Evolutionary conservation across 2,113 vertebrate genomes (phyloP), one percentile per base, ranked within the genome.

Genomic region (Clarias batrachus): DNA sequence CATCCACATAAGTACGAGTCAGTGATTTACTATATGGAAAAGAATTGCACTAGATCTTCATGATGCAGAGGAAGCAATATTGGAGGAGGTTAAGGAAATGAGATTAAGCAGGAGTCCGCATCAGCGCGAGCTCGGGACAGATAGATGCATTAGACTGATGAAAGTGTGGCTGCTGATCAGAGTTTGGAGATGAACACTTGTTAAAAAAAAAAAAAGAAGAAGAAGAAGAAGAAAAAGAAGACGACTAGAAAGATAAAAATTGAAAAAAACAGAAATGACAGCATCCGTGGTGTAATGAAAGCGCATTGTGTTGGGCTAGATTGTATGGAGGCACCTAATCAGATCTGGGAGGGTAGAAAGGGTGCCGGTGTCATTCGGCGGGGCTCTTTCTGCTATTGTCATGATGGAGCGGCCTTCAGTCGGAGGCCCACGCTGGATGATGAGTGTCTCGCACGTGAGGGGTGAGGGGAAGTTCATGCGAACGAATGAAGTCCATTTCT

Each of bases 131-230:
- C 88, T 87, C 81, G 33, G 78, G 82, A 86, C 68, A 82, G 85
- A 81, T 59, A 83, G 80, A 89, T 90, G 87, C 91, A 92, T 92
- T 92, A 92, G 87, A 74, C 89, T 92, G 91, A 92, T 92, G 91
- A 92, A 90, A 92, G 88, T 84, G 73, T 79, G 85, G 82, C 62
- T 73, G 56, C 87, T 90, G 87, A 92, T 91, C 91, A 90, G 88
- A 91, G 81, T 89, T 89, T 89, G 56, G 81, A 89, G 90, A 90
- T 91, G 89, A 91, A 89, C 88, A 92, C 90, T 89, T 91, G 88
- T 88, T 88, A 87, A 88, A 89, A 88, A 88, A 89, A 82, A 82
- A 23, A 41, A 16, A 16, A 13, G 52, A 74, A 23, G 48, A 70
- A 59, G 79, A 52, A 87, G 87, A 37, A 37, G 33, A 89, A 88